phyloP scores from a whole-genome alignment of 1,140 invertebrate species.

The Pentalonia nigronervosa region DNA sequence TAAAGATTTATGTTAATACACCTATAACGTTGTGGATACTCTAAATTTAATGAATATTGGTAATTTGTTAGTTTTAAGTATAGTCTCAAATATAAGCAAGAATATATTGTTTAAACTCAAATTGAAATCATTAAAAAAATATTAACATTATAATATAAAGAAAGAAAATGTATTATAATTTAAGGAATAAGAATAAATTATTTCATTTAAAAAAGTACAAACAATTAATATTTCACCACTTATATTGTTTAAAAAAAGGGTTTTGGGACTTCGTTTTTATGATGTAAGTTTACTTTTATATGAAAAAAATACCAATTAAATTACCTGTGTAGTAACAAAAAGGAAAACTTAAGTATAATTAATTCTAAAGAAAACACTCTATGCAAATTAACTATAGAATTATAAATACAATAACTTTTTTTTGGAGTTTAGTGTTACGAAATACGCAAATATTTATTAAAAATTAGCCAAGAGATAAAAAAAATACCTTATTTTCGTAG shows the following conservation, averaged over 20 bases:
- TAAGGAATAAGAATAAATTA: neutral
- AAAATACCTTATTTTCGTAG: neutral
- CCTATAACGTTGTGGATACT: neutral
- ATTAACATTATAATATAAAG: neutral
- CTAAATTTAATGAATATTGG: neutral
- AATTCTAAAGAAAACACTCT: constrained; percentile 42
- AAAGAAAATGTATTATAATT: neutral
- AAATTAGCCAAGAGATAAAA: neutral
- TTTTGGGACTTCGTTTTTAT: neutral
- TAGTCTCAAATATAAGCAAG: neutral
- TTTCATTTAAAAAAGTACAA: constrained; percentile 8
- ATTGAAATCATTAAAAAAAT: neutral
- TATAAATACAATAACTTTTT: neutral
- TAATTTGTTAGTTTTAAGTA: neutral
- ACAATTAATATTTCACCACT: neutral
- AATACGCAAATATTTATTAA: neutral
- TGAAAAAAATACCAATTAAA: neutral
- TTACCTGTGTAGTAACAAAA: neutral
- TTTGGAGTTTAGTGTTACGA: neutral
- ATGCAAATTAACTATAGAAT: constrained; percentile 9
- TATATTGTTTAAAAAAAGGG: constrained; percentile 7
- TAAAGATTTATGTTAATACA: neutral
- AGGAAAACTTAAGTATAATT: neutral
- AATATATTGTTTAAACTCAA: neutral
- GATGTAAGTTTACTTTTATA: constrained; percentile 29